phyloP scores from a whole-genome alignment of 2,113 vertebrate species.

The Sinocyclocheilus anshuiensis region DNA sequence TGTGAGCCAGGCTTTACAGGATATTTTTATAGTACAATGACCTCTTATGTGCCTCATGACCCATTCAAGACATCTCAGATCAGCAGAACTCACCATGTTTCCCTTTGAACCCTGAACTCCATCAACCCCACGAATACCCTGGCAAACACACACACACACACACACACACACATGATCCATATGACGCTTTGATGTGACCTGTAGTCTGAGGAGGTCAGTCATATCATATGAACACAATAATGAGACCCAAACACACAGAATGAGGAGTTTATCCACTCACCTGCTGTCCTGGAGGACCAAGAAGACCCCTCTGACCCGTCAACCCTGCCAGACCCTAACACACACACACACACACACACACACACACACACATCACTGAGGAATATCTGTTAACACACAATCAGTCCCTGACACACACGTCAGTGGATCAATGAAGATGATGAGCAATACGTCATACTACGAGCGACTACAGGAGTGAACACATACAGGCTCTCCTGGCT shows the following conservation, averaged over 20 bases:
- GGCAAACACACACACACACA: slow-evolving; percentile 10
- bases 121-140: slow-evolving; percentile 86
- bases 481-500: slow-evolving; percentile 77
- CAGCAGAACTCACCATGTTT: slow-evolving; percentile 78
- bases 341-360: neutral
- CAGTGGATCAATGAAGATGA: neutral
- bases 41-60: too few relatives aligned
- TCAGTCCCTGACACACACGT: neutral
- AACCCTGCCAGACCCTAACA: slow-evolving; percentile 80
- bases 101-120: slow-evolving; percentile 87
- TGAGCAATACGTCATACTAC: neutral
- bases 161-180: neutral
- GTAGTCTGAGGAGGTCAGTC: neutral
- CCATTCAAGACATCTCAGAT: neutral
- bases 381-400: neutral
- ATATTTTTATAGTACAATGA: too few relatives aligned
- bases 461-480: neutral
- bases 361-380: slow-evolving; percentile 8
- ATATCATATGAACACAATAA: neutral
- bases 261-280: slow-evolving; percentile 66
- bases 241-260: neutral
- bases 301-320: slow-evolving; percentile 79
- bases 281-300: slow-evolving; percentile 76
- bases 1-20: too few relatives aligned
- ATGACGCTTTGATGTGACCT: neutral